Conservation (phyloP, 2,888 invertebrate genomes). For the Ornithoptera alexandrae region DNA sequence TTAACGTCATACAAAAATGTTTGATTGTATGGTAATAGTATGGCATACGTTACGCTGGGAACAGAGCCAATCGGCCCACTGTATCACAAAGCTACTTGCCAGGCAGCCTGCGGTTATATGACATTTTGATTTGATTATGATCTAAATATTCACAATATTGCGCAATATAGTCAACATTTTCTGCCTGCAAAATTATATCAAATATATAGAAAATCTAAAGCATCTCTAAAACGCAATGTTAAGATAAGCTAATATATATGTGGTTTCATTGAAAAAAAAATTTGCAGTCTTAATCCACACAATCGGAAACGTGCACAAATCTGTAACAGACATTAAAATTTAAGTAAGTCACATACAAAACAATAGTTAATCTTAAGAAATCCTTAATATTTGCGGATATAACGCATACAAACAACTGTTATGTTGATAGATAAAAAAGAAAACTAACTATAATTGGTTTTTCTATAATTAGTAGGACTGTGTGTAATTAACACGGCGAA, state of each 20-base stretch:
- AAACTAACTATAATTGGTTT: not conserved
- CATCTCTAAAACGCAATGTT: not conserved
- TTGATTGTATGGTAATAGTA: conserved; percentile 6
- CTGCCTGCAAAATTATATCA: conserved; percentile 3
- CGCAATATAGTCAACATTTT: conserved; percentile 9
- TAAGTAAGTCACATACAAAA: not conserved
- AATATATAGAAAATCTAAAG: not conserved
- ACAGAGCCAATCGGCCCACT: conserved; percentile 17
- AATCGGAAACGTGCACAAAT: too few species aligned
- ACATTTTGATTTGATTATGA: conserved; percentile 21
- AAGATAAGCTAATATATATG: not conserved
- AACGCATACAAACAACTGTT: not conserved
- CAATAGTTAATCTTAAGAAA: not conserved
- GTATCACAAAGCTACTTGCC: conserved; percentile 10
- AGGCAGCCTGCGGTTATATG: conserved; percentile 11
- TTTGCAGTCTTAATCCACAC: too few species aligned
- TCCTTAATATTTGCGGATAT: not conserved
- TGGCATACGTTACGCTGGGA: conserved; percentile 16
- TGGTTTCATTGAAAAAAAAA: too few species aligned
- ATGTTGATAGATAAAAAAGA: not conserved
- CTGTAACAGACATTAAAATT: too few species aligned
- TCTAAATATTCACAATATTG: conserved; percentile 19
- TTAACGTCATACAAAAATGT: conserved; percentile 3
- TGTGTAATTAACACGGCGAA: conserved; percentile 16
- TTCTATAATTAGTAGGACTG: not conserved